Conservation (phyloP, 1,140 invertebrate species). For the Apis florea region DNA sequence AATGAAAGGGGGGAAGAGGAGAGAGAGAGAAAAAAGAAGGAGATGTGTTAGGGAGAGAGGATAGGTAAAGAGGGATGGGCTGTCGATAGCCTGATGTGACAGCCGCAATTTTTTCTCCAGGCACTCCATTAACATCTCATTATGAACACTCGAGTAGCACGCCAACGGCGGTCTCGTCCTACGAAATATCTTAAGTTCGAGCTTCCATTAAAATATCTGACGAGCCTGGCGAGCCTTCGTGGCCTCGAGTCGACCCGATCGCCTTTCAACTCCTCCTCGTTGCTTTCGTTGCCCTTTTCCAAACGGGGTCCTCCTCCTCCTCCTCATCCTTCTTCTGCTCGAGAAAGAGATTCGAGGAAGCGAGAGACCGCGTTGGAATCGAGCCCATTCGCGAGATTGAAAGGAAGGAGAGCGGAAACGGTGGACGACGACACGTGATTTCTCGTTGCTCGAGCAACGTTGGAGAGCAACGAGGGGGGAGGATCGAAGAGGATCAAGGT, state of each 20-base stretch:
- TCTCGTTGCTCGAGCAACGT: too few species aligned
- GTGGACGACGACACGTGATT: constrained; percentile 3
- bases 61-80: constrained; percentile 39
- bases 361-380: constrained; percentile 16
- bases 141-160: constrained; percentile 73
- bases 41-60: neutral
- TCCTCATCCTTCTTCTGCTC: too few species aligned
- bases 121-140: constrained; percentile 79
- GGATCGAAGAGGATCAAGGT: constrained; percentile 11
- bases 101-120: constrained; percentile 69
- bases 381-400: constrained; percentile 15
- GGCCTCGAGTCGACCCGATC: constrained; percentile 6
- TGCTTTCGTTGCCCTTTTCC: neutral
- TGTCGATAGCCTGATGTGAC: constrained; percentile 76
- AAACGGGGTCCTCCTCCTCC: too few species aligned
- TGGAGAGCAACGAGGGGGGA: constrained; percentile 16
- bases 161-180: constrained; percentile 43
- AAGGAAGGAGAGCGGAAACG: constrained; percentile 6
- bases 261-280: neutral
- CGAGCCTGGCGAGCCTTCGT: constrained; percentile 59
- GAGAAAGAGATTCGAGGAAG: constrained; percentile 3
- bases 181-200: constrained; percentile 77
- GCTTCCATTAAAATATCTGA: constrained; percentile 79
- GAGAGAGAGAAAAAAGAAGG: neutral
- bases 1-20: constrained; percentile 4